Conservation (phyloP, 2,888 invertebrate species). For the Drosophila melanosoma region DNA sequence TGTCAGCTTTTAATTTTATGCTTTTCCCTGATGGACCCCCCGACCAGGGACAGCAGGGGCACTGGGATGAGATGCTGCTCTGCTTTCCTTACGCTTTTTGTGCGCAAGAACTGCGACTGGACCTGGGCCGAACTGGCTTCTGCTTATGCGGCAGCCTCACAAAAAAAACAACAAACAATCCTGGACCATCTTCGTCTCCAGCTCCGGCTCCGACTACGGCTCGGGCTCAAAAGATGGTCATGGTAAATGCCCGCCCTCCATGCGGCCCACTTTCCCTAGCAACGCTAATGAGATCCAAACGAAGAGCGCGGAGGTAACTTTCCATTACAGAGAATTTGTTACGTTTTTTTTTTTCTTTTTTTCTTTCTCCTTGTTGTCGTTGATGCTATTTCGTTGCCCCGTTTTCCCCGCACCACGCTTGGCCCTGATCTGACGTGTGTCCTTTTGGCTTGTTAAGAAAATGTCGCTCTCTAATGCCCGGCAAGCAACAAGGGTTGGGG, state of each 20-base stretch:
- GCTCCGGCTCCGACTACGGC: slow-evolving; percentile 12
- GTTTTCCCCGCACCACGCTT: slow-evolving; percentile 5
- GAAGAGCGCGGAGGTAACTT: slow-evolving; percentile 60
- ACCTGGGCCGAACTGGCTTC: slow-evolving; percentile 38
- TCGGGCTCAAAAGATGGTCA: slow-evolving; percentile 58
- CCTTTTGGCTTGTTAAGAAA: slow-evolving; percentile 79
- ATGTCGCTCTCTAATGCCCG: slow-evolving; percentile 78
- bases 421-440: slow-evolving; percentile 67
- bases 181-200: neutral
- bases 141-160: slow-evolving; percentile 57
- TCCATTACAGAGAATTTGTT: slow-evolving; percentile 68
- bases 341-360: slow-evolving; percentile 19
- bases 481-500: slow-evolving; percentile 23
- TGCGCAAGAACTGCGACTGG: slow-evolving; percentile 22
- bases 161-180: slow-evolving; percentile 27
- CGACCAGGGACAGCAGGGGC: neutral
- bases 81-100: slow-evolving; percentile 43
- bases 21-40: slow-evolving; percentile 46
- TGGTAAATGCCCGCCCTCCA: slow-evolving; percentile 6
- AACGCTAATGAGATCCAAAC: slow-evolving; percentile 83
- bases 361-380: slow-evolving; percentile 24
- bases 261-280: slow-evolving; percentile 50
- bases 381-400: slow-evolving; percentile 60
- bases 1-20: slow-evolving; percentile 82
- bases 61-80: slow-evolving; percentile 11